Conservation (phyloP, 2,888 invertebrate species). For the Lochmaea crataegi region DNA sequence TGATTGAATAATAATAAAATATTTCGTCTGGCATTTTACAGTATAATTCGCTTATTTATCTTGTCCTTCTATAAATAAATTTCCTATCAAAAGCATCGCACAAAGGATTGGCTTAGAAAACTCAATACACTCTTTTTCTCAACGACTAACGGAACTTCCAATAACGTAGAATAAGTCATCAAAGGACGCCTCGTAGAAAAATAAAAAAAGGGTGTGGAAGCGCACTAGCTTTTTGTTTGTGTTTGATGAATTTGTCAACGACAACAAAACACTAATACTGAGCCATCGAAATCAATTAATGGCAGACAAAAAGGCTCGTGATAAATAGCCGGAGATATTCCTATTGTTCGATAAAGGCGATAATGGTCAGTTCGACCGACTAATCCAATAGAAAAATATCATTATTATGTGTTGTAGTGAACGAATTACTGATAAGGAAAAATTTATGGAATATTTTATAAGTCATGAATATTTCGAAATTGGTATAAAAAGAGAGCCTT, state of each 20-base stretch:
- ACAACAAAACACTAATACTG: conserved; percentile 34
- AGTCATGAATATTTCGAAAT: no score
- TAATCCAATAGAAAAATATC: not conserved
- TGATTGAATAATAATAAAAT: not conserved
- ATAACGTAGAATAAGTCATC: conserved; percentile 13
- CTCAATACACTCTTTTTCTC: not conserved
- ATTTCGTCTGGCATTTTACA: no score
- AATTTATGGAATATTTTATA: no score
- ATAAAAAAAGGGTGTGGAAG: not conserved
- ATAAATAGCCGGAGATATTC: conserved; percentile 49
- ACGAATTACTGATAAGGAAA: not conserved
- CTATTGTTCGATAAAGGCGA: conserved; percentile 54
- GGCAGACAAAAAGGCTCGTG: conserved; percentile 43
- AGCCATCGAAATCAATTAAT: conserved; percentile 48
- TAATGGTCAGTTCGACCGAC: conserved; percentile 45
- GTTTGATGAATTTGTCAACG: conserved; percentile 37
- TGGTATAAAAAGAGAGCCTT: no score
- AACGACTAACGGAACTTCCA: not conserved
- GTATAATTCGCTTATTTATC: not conserved
- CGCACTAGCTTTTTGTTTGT: conserved; percentile 26
- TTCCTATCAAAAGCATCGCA: not conserved
- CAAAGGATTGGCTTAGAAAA: not conserved
- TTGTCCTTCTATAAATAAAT: not conserved
- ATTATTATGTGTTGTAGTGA: not conserved
- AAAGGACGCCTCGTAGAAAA: not conserved